A percentile compares a stretch with the other conserved stretches of the same genome.
These are phyloP conservation scores for Leistus spinibarbis DNA, from an alignment of 2,888 invertebrate genomes.

Conservation along the genomic window DNA sequence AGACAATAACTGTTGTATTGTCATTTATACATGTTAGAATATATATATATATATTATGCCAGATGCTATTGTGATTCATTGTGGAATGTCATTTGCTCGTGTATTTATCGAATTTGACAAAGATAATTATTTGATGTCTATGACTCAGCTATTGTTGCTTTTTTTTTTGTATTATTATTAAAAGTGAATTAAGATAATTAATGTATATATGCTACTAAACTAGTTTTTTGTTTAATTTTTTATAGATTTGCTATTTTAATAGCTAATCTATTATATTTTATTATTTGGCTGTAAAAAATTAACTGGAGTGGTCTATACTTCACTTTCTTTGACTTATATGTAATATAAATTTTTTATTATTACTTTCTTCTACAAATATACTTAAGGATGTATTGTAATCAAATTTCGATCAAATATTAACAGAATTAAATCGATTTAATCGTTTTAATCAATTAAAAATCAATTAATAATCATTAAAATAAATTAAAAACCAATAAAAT, in stretches of 20 bases:
- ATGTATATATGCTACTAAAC: background rate
- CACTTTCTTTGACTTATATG: no score
- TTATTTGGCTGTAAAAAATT: no score
- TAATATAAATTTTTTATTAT: no score
- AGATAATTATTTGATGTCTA: background rate
- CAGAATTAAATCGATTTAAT: no score
- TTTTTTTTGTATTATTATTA: background rate
- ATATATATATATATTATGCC: background rate
- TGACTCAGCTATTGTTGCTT: background rate
- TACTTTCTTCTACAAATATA: no score
- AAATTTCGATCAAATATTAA: no score
- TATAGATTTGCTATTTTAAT: background rate
- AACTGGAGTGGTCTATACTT: no score
- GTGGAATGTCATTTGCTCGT: background rate
- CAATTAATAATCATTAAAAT: no score
- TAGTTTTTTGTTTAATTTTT: background rate
- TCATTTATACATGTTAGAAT: background rate
- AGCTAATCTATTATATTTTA: no score
- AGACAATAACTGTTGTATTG: background rate
- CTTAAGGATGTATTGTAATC: no score
- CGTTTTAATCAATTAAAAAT: no score
- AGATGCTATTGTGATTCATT: background rate
- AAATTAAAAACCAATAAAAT: no score
- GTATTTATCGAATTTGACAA: background rate
- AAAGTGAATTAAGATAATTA: background rate